Conservation (phyloP, 2,888 invertebrate genomes). For the Archips crataeganus region DNA sequence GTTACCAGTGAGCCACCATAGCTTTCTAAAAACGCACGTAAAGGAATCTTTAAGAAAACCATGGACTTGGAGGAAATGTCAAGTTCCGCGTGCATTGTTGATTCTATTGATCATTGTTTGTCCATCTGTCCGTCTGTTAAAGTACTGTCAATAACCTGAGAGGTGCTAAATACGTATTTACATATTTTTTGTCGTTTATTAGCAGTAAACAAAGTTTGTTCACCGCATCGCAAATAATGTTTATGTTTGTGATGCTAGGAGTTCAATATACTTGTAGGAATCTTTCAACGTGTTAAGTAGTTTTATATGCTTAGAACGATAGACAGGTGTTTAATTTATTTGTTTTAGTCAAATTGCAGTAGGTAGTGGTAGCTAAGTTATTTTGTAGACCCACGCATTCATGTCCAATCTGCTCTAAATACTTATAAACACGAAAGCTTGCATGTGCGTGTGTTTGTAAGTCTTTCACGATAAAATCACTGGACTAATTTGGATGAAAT, state of each 20-base stretch:
- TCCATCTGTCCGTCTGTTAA: slow-evolving; percentile 19
- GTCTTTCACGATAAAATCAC: too few relatives aligned
- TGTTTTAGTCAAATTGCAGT: too few relatives aligned
- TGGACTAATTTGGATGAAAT: too few relatives aligned
- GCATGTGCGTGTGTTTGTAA: too few relatives aligned
- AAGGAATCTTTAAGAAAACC: neutral
- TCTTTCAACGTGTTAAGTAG: neutral
- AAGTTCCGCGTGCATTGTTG: slow-evolving; percentile 17
- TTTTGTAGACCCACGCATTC: too few relatives aligned
- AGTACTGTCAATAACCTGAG: slow-evolving; percentile 45
- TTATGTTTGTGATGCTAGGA: slow-evolving; percentile 21
- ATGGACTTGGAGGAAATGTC: neutral
- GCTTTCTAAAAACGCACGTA: neutral
- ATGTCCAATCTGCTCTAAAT: too few relatives aligned
- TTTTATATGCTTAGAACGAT: neutral
- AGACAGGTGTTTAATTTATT: neutral
- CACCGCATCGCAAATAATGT: slow-evolving; percentile 43
- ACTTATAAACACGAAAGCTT: too few relatives aligned
- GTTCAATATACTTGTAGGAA: slow-evolving; percentile 28
- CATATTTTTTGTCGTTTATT: slow-evolving; percentile 44
- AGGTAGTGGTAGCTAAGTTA: too few relatives aligned
- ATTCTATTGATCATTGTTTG: slow-evolving; percentile 20
- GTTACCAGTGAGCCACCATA: neutral
- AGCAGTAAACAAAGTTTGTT: slow-evolving; percentile 48
- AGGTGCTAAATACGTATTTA: slow-evolving; percentile 48